Conservation (phyloP, 2,888 invertebrate species). For the Omphaloscelis lunosa region DNA sequence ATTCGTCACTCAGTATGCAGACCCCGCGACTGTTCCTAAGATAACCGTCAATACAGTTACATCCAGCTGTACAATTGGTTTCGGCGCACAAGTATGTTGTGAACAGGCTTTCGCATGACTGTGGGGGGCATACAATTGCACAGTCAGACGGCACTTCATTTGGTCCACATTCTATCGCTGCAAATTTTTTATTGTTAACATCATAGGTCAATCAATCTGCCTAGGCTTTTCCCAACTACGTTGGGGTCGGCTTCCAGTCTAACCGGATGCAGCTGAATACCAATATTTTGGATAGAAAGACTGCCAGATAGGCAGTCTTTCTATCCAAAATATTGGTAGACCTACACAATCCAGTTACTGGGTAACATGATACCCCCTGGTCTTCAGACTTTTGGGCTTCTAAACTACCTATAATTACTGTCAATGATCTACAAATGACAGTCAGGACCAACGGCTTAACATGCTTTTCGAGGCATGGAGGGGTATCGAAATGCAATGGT, state of each 20-base stretch:
- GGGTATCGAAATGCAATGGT: too few species aligned
- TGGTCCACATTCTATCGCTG: constrained; percentile 34
- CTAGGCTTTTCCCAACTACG: not conserved
- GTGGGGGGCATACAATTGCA: not conserved
- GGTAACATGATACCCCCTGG: not conserved
- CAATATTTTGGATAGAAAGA: too few species aligned
- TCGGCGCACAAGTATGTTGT: too few species aligned
- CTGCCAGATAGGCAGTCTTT: too few species aligned
- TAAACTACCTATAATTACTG: not conserved
- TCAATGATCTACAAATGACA: not conserved
- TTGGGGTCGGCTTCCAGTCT: not conserved
- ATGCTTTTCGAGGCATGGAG: too few species aligned
- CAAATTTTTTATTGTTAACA: not conserved
- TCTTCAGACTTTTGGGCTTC: not conserved
- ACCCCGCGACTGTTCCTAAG: constrained; percentile 51
- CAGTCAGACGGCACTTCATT: constrained; percentile 49
- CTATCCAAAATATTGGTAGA: too few species aligned
- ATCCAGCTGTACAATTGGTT: constrained; percentile 29
- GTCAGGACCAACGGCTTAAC: too few species aligned
- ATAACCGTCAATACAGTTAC: constrained; percentile 52
- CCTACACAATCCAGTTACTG: too few species aligned
- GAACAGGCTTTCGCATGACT: too few species aligned
- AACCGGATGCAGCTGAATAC: too few species aligned
- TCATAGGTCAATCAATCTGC: not conserved
- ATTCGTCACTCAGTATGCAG: constrained; percentile 47